Conservation (phyloP, 1,140 invertebrate species). For the Danaus plexippus region DNA sequence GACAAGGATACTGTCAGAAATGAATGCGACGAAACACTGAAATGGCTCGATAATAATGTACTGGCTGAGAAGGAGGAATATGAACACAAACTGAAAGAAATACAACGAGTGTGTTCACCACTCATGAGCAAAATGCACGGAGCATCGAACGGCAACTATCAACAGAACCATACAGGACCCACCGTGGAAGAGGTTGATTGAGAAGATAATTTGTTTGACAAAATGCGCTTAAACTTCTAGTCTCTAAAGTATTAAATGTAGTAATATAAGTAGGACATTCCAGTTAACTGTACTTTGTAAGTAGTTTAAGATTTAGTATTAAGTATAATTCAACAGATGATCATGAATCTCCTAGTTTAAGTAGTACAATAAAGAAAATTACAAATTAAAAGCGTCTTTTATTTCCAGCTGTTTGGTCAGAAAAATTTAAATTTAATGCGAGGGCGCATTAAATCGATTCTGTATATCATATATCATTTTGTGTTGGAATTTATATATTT, state of each 20-base stretch:
- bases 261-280: no score
- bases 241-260: no score
- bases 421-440: no score
- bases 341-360: constrained; percentile 3
- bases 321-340: constrained; percentile 17
- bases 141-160: constrained; percentile 21
- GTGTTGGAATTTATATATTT: no score
- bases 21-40: constrained; percentile 68
- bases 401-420: neutral
- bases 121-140: constrained; percentile 84
- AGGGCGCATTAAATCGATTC: no score
- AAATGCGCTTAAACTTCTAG: no score
- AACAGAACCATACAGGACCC: constrained; percentile 64
- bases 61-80: constrained; percentile 87
- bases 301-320: constrained; percentile 12
- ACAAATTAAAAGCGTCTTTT: constrained; percentile 1
- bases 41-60: constrained; percentile 75
- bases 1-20: constrained; percentile 75
- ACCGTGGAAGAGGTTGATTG: constrained; percentile 80
- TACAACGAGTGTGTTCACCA: constrained; percentile 79
- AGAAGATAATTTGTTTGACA: constrained; percentile 22
- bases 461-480: no score
- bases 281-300: constrained; percentile 17
- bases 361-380: constrained; percentile 9
- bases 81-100: constrained; percentile 81